phyloP scores from a whole-genome alignment of 2,797 vertebrate genomes.

The Pipistrellus pipistrellus region DNA sequence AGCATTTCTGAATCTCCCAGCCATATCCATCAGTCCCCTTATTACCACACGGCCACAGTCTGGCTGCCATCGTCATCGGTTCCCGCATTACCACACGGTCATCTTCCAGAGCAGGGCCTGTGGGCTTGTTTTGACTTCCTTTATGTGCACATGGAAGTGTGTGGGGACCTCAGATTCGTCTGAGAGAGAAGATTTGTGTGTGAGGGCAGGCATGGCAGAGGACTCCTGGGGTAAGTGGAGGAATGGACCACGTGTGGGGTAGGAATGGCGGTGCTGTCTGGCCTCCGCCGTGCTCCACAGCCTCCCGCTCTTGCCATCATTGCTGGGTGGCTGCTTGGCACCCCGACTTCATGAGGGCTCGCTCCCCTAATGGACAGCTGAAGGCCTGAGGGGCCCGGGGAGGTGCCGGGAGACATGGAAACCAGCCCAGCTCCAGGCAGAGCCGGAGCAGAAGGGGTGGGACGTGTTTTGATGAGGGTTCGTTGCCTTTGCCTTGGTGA shows the following conservation, averaged over 20 bases:
- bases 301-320: background rate
- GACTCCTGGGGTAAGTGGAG: background rate
- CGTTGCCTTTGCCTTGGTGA: conserved; percentile 61
- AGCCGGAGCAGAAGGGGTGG: background rate
- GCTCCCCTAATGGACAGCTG: background rate
- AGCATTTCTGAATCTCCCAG: background rate
- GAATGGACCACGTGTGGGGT: too few species aligned
- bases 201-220: background rate
- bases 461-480: conserved; percentile 32
- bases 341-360: background rate
- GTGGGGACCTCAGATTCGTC: background rate
- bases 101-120: background rate
- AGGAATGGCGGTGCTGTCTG: background rate
- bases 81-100: background rate
- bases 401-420: background rate
- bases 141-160: too few species aligned
- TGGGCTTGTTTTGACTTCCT: background rate
- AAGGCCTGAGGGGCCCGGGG: background rate
- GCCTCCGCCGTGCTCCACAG: background rate
- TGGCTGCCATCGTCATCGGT: background rate
- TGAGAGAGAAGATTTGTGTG: background rate
- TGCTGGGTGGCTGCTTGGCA: background rate
- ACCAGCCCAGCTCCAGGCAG: background rate
- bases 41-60: background rate
- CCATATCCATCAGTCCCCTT: too few species aligned